Conservation (phyloP, 2,797 vertebrate genomes). For the Sphenodon punctatus region DNA sequence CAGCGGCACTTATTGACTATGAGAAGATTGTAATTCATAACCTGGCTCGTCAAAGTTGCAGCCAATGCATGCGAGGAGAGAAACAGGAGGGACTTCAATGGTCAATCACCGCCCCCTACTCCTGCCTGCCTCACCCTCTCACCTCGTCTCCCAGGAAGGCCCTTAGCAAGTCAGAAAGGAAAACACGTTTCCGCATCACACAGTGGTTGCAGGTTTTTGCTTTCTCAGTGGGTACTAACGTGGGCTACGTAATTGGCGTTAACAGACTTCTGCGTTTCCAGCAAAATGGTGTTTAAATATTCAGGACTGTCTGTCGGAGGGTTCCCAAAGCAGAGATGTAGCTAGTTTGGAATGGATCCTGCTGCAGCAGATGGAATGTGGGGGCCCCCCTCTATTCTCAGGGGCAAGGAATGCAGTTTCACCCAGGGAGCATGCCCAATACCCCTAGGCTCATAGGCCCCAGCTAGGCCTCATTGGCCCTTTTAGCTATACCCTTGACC, state of each 20-base stretch:
- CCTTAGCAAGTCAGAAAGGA: background rate
- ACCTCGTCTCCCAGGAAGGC: background rate
- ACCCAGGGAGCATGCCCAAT: too few species aligned
- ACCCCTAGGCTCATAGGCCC: too few species aligned
- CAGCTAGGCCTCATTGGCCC: too few species aligned
- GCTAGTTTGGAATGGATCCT: too few species aligned
- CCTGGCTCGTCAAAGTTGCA: background rate
- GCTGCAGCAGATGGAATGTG: too few species aligned
- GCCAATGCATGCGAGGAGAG: accelerated
- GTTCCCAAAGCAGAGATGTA: too few species aligned
- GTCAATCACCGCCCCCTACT: background rate
- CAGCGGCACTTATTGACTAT: background rate
- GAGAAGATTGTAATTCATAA: constrained; percentile 13
- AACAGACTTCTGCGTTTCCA: background rate
- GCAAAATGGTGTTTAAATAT: background rate
- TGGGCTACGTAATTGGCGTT: background rate
- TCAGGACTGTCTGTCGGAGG: background rate
- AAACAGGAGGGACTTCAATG: background rate
- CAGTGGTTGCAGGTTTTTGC: background rate
- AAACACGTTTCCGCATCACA: background rate
- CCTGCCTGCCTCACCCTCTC: too few species aligned
- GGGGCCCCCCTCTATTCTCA: too few species aligned
- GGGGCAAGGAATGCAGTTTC: too few species aligned
- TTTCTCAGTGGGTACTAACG: background rate
- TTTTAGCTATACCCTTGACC: too few species aligned